These are phyloP conservation scores for Leptinotarsa texana DNA, from an alignment of 1,140 invertebrate species.

Conservation along the genomic window DNA sequence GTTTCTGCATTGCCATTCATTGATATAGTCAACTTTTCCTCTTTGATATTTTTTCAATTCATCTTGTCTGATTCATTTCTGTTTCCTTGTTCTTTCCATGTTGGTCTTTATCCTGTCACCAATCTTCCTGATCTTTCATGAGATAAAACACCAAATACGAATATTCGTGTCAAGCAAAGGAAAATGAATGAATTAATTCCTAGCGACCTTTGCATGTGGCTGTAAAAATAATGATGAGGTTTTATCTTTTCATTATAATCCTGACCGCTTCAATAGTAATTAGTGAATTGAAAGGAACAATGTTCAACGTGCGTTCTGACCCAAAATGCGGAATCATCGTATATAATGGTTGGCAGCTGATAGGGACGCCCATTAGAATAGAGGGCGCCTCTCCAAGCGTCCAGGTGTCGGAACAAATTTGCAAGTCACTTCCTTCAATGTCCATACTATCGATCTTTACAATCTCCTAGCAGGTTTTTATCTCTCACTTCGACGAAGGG, in stretches of 20 bases:
- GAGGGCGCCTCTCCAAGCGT: constrained; percentile 26
- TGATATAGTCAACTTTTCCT: too few relatives aligned
- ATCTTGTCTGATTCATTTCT: too few relatives aligned
- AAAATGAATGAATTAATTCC: constrained; percentile 19
- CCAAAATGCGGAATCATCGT: constrained; percentile 47
- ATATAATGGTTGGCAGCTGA: constrained; percentile 48
- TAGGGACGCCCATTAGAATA: constrained; percentile 41
- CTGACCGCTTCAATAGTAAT: constrained; percentile 39
- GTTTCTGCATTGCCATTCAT: too few relatives aligned
- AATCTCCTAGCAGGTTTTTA: constrained; percentile 30
- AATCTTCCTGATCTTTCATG: too few relatives aligned
- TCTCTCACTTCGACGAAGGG: constrained; percentile 7
- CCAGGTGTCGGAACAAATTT: constrained; percentile 44
- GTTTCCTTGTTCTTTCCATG: too few relatives aligned
- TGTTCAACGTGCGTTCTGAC: constrained; percentile 33
- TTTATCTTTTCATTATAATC: constrained; percentile 23
- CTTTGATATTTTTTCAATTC: too few relatives aligned
- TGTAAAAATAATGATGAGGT: constrained; percentile 11
- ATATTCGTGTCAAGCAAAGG: not conserved
- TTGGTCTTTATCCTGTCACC: too few relatives aligned
- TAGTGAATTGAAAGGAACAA: constrained; percentile 41
- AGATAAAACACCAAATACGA: not conserved
- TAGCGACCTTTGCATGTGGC: constrained; percentile 15
- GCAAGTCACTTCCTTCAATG: constrained; percentile 43
- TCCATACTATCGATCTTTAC: constrained; percentile 22